Evolutionary conservation across 2,888 invertebrate genomes (phyloP).

Genomic region (Rambutsinella grinnellia): DNA sequence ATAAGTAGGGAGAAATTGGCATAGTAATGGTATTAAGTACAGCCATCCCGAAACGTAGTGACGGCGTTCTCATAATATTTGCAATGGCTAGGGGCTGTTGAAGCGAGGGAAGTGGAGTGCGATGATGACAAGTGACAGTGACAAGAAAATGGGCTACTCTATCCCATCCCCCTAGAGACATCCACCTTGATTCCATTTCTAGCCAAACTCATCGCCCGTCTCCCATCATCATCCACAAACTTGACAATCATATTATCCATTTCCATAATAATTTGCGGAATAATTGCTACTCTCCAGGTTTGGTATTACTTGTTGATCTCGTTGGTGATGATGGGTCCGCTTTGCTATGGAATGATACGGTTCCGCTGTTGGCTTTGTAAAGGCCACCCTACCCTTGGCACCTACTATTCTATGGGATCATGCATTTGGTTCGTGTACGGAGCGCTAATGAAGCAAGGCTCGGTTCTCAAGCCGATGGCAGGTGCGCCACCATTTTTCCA

Average conservation of each 20-base stretch:
- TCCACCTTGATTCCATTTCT: not conserved
- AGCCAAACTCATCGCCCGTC: too few relatives aligned
- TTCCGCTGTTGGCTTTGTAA: slow-evolving; percentile 73
- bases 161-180: not conserved
- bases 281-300: slow-evolving; percentile 68
- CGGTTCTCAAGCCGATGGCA: slow-evolving; percentile 82
- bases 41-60: too few relatives aligned
- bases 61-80: too few relatives aligned
- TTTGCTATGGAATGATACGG: slow-evolving; percentile 79
- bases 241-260: too few relatives aligned
- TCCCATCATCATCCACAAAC: too few relatives aligned
- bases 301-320: slow-evolving; percentile 83
- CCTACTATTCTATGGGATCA: slow-evolving; percentile 75
- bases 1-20: too few relatives aligned
- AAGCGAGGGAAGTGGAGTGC: not conserved
- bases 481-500: slow-evolving; percentile 74
- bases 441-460: slow-evolving; percentile 88
- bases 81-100: too few relatives aligned
- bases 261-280: too few relatives aligned
- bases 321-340: slow-evolving; percentile 81
- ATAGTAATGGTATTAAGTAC: too few relatives aligned
- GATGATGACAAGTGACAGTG: not conserved
- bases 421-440: slow-evolving; percentile 92
- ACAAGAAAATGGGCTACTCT: not conserved
- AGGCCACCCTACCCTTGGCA: slow-evolving; percentile 69